Conservation (phyloP, 2,113 vertebrate species). For the Campylorhamphus procurvoides region DNA sequence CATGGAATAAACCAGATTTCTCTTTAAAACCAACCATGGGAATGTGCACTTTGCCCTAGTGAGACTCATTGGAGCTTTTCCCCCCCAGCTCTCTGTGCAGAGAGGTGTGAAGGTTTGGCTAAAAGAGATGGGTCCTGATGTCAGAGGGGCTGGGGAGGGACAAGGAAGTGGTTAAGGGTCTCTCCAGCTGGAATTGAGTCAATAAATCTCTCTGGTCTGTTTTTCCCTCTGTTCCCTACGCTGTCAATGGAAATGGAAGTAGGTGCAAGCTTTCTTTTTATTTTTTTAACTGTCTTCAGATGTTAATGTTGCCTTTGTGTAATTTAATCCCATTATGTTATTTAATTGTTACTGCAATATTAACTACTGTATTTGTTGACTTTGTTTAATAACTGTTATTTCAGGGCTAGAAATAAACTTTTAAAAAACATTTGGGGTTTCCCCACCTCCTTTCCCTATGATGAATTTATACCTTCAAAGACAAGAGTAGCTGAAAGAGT, state of each 20-base stretch:
- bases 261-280: constrained; percentile 69
- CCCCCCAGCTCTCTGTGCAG: not conserved
- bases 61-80: not conserved
- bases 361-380: constrained; percentile 83
- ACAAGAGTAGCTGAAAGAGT: not conserved
- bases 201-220: constrained; percentile 23
- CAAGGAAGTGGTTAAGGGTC: not conserved
- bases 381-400: constrained; percentile 79
- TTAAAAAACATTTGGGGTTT: constrained; percentile 44
- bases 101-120: not conserved
- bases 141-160: not conserved
- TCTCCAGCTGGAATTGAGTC: constrained; percentile 44
- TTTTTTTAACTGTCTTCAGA: constrained; percentile 73
- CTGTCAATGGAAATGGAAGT: constrained; percentile 68
- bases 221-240: not conserved
- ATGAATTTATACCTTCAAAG: constrained; percentile 2
- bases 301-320: constrained; percentile 76
- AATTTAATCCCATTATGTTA: constrained; percentile 80
- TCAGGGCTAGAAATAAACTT: constrained; percentile 84
- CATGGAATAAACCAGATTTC: not conserved
- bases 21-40: not conserved
- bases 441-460: not conserved
- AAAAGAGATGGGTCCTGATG: not conserved
- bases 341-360: constrained; percentile 82
- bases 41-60: not conserved